Conservation (phyloP, 1,140 invertebrate species). For the Calephelis virginiensis region DNA sequence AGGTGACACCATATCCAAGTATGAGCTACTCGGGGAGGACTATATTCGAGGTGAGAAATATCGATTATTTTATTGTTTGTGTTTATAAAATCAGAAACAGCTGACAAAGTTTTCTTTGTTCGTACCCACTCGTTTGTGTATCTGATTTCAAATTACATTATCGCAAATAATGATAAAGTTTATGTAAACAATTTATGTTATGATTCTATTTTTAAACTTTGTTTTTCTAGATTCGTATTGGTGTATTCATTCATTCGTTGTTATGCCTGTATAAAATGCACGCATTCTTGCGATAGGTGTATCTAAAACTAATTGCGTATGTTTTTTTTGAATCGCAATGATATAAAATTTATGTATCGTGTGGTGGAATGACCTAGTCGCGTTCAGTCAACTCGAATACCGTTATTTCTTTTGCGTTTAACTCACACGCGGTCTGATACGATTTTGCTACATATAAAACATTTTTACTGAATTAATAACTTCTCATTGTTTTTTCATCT, state of each 20-base stretch:
- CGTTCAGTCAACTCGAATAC: conserved; percentile 44
- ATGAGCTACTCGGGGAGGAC: conserved; percentile 80
- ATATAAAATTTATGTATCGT: conserved; percentile 5
- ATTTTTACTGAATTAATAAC: no score
- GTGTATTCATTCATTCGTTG: conserved; percentile 14
- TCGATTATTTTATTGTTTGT: conserved; percentile 67
- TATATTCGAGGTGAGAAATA: conserved; percentile 78
- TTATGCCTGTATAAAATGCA: conserved; percentile 15
- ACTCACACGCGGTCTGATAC: background rate
- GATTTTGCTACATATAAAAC: background rate
- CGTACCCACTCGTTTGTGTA: conserved; percentile 17
- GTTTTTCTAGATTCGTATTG: conserved; percentile 17
- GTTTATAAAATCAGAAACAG: conserved; percentile 69
- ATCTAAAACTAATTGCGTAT: background rate
- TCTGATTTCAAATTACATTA: background rate
- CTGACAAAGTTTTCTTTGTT: conserved; percentile 60
- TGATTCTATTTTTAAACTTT: conserved; percentile 30
- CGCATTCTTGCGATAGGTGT: conserved; percentile 3
- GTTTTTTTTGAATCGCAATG: conserved; percentile 4
- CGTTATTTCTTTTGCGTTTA: conserved; percentile 34
- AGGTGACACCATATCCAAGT: conserved; percentile 65
- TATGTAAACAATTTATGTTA: conserved; percentile 18
- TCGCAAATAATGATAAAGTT: background rate
- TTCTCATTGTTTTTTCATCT: no score
- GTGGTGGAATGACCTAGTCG: conserved; percentile 41